Evolutionary conservation across 2,888 invertebrate genomes (phyloP), one percentile per base, ranked within the genome.

Genomic region (Octonoba sinensis): DNA sequence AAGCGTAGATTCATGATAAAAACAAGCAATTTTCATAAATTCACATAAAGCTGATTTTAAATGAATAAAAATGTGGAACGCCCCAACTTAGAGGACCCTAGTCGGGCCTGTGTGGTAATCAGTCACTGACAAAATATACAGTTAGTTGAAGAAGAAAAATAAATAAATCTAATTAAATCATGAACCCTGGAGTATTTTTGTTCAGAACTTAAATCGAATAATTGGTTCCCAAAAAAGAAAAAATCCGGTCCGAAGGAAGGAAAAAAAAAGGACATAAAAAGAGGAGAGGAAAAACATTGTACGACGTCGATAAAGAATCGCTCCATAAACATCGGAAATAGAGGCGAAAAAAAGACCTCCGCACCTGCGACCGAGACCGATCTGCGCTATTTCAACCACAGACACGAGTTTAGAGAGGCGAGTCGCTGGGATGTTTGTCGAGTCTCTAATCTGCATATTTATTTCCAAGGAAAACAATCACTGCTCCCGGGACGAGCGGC

Each of bases 401-500:
- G 64, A 36, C 47, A 49, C 67, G 56, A 51, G 60, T 51, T 66
- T 36, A 36, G 36, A 36, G 36, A 6, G 8, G 36, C 36, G 8
- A 22, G 57, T 67, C 54, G 51, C 57, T 49, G 66, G 66, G 66
- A 36, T 77, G 70, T 70, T 70, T 70, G 70, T 62, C 64, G 69
- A 69, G 59, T 22, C 44, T 56, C 36, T 54, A 74, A 78, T 78
- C 71, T 78, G 72, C 78, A 78, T 78, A 72, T 78, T 65, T 78
- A 78, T 78, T 78, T 36, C 71, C 27, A 78, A 78, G 51, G 78
- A 78, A 78, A 78, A 78, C 78, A 78, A 66, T 70, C 75, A 75
- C 51, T 75, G 67, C 54, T 36, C 51, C 62, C 36, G 8, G 36
- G 36, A 36, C 36, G 36, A 36, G 36, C 8, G 1, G 27, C 27